These are phyloP conservation scores for Gerris lacustris DNA, from an alignment of 2,888 invertebrate genomes.

Conservation along the genomic window DNA sequence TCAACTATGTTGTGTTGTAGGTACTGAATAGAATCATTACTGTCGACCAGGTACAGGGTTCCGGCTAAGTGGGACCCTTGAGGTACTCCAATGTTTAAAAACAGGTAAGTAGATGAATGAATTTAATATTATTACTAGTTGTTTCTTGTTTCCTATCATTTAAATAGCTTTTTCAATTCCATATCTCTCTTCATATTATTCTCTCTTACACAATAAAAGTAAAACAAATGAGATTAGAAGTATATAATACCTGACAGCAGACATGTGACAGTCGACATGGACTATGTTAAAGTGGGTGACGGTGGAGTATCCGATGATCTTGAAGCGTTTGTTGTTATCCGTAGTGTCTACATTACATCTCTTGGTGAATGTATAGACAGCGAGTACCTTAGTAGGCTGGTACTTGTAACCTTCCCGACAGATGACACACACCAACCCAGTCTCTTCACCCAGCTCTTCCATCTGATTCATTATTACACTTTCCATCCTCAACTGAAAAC, in stretches of 20 bases:
- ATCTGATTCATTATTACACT: slow-evolving; percentile 82
- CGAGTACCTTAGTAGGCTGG: slow-evolving; percentile 83
- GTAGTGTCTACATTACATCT: slow-evolving; percentile 86
- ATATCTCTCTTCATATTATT: no score
- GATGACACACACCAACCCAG: slow-evolving; percentile 90
- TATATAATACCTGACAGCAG: slow-evolving; percentile 68
- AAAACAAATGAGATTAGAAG: background rate
- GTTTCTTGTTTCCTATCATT: no score
- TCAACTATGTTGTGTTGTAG: no score
- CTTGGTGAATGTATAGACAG: slow-evolving; percentile 94
- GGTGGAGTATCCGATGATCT: slow-evolving; percentile 79
- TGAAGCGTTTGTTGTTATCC: slow-evolving; percentile 68
- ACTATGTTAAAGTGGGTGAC: slow-evolving; percentile 98
- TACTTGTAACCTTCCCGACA: slow-evolving; percentile 96
- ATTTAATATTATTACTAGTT: no score
- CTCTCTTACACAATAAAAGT: no score
- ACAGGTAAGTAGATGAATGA: no score
- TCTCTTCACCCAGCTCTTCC: slow-evolving; percentile 90
- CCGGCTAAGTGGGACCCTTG: no score
- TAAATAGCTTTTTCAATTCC: no score
- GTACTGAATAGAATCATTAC: no score
- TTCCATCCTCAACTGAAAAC: slow-evolving; percentile 60
- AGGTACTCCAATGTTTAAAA: no score
- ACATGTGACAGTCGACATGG: slow-evolving; percentile 96
- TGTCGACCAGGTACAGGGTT: no score